phyloP scores from a whole-genome alignment of 2,797 vertebrate species.

The Schizopygopsis pylzovi region DNA sequence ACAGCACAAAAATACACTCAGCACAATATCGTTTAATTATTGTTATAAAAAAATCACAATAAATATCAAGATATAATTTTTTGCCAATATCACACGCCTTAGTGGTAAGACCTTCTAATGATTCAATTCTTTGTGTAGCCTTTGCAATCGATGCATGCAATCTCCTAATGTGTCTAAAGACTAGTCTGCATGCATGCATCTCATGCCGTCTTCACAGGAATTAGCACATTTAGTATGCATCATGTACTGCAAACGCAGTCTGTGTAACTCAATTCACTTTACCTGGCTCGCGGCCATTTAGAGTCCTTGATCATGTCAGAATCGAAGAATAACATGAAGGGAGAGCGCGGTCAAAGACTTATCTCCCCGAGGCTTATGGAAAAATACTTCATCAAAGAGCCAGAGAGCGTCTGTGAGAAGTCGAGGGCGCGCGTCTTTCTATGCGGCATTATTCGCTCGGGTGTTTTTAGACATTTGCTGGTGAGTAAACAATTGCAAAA shows the following conservation, averaged over 20 bases:
- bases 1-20: background rate
- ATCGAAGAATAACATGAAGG: slow-evolving; percentile 71
- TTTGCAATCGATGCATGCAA: slow-evolving; percentile 26
- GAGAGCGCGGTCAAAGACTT: slow-evolving; percentile 53
- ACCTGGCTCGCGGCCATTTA: slow-evolving; percentile 70
- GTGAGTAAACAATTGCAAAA: slow-evolving; percentile 64
- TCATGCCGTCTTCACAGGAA: slow-evolving; percentile 3
- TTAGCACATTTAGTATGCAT: slow-evolving; percentile 66
- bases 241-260: slow-evolving; percentile 58
- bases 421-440: background rate
- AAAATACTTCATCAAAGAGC: slow-evolving; percentile 67
- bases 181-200: slow-evolving; percentile 5
- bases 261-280: slow-evolving; percentile 67
- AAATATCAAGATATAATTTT: background rate
- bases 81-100: background rate
- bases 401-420: slow-evolving; percentile 39
- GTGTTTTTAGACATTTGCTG: slow-evolving; percentile 64
- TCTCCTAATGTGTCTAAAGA: slow-evolving; percentile 34
- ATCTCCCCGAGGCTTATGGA: slow-evolving; percentile 62
- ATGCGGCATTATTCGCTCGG: background rate
- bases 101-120: background rate
- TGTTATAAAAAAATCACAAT: background rate
- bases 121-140: background rate
- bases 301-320: slow-evolving; percentile 67
- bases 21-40: background rate